These are phyloP conservation scores for Drosophila lacertosa DNA, from an alignment of 1,140 invertebrate species.

Conservation along the genomic window DNA sequence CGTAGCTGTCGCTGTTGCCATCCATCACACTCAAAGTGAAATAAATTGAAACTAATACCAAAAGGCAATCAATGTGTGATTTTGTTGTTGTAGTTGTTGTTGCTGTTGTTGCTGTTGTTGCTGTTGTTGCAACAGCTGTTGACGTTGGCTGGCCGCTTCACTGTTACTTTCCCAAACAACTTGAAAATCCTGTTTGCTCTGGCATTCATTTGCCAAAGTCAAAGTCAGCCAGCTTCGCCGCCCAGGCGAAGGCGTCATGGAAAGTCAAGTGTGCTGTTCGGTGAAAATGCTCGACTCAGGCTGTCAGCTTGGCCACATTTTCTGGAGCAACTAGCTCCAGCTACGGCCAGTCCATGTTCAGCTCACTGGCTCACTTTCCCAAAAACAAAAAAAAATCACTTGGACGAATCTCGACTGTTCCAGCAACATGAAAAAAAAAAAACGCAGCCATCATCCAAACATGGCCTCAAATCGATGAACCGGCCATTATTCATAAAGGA, in stretches of 20 bases:
- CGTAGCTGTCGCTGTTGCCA: conserved; percentile 63
- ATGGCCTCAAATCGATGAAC: conserved; percentile 13
- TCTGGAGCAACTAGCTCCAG: conserved; percentile 37
- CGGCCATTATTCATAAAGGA: conserved; percentile 2
- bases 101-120: conserved; percentile 6
- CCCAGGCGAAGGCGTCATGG: conserved; percentile 27
- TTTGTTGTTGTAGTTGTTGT: conserved; percentile 26
- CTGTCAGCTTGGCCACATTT: conserved; percentile 20
- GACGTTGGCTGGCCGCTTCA: conserved; percentile 23
- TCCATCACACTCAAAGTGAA: conserved; percentile 74
- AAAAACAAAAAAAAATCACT: too few relatives aligned
- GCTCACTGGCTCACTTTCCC: conserved; percentile 35
- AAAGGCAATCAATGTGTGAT: conserved; percentile 72
- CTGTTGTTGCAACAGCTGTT: conserved; percentile 63
- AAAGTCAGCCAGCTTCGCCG: conserved; percentile 38
- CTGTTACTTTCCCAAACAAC: conserved; percentile 62
- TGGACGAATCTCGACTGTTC: neutral
- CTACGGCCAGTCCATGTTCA: conserved; percentile 21
- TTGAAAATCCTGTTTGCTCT: conserved; percentile 71
- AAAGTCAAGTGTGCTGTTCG: conserved; percentile 48
- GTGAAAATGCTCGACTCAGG: conserved; percentile 34
- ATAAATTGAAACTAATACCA: conserved; percentile 77
- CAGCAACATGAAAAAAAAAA: neutral
- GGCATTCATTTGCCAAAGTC: conserved; percentile 52
- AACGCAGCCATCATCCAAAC: neutral